Conservation (phyloP, 53 echinoderm and acorn worm genomes). For the Paracentrotus lividus region DNA sequence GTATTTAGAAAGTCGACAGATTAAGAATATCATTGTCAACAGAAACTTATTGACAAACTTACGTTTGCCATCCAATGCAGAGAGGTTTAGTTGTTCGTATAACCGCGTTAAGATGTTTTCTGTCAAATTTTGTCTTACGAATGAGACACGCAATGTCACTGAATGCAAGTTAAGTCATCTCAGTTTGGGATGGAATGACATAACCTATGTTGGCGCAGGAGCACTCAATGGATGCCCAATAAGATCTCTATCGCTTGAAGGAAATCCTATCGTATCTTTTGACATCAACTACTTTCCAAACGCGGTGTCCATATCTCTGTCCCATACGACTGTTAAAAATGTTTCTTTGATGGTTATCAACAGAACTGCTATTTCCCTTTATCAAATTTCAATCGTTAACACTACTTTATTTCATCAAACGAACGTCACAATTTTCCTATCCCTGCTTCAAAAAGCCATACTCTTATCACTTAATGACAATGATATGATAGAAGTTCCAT, state of each 20-base stretch:
- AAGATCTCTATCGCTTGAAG: background rate
- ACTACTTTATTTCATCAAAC: background rate
- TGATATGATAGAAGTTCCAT: background rate
- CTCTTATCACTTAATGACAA: background rate
- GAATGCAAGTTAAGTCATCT: background rate
- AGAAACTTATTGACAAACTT: background rate
- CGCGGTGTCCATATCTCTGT: background rate
- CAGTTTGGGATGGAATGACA: conserved; percentile 21
- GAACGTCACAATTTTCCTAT: background rate
- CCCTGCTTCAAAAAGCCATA: background rate
- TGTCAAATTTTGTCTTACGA: background rate
- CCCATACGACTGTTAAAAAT: background rate
- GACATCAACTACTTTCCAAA: background rate
- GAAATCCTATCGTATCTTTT: conserved; percentile 14
- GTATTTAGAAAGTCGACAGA: background rate
- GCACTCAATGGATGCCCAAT: background rate
- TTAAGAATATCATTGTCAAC: background rate
- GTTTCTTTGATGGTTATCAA: background rate
- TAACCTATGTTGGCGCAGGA: background rate
- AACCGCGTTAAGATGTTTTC: background rate
- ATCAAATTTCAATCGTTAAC: background rate
- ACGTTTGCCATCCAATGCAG: background rate
- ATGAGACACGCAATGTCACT: background rate
- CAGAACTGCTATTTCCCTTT: background rate
- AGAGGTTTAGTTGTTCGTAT: background rate